A percentile compares a stretch with the other conserved stretches of the same genome.
Evolutionary conservation across 2,888 invertebrate species (phyloP).

Genomic region (Thecophora atra): DNA sequence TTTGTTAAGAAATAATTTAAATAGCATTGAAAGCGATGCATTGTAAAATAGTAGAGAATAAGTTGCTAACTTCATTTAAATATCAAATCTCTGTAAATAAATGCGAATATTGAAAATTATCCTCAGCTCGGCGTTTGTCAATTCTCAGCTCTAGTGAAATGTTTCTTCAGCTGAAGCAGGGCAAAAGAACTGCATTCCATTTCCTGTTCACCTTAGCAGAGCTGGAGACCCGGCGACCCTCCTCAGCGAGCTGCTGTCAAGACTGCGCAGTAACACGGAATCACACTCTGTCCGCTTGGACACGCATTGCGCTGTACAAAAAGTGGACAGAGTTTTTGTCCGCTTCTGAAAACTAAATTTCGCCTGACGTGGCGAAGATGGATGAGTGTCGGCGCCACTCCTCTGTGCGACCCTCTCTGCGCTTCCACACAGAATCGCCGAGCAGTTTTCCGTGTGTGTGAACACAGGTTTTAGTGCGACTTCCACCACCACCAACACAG

Average conservation of each 20-base stretch:
- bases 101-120: slow-evolving; percentile 9
- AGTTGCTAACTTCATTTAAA: neutral
- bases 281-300: slow-evolving; percentile 31
- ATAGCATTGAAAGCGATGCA: neutral
- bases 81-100: slow-evolving; percentile 27
- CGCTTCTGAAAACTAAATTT: slow-evolving; percentile 41
- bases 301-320: slow-evolving; percentile 15
- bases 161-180: neutral
- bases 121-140: neutral
- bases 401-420: neutral
- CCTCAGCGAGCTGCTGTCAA: neutral
- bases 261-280: slow-evolving; percentile 14
- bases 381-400: slow-evolving; percentile 51
- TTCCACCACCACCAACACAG: too few relatives aligned
- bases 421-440: neutral
- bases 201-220: neutral
- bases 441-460: too few relatives aligned
- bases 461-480: too few relatives aligned
- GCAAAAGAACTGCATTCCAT: neutral
- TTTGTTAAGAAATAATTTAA: slow-evolving; percentile 47
- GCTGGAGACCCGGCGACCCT: neutral
- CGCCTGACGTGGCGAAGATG: slow-evolving; percentile 56
- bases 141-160: neutral
- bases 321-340: slow-evolving; percentile 22
- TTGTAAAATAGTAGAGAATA: slow-evolving; percentile 6